phyloP scores from a whole-genome alignment of 2,888 invertebrate genomes.

The Trachelus tabidus region DNA sequence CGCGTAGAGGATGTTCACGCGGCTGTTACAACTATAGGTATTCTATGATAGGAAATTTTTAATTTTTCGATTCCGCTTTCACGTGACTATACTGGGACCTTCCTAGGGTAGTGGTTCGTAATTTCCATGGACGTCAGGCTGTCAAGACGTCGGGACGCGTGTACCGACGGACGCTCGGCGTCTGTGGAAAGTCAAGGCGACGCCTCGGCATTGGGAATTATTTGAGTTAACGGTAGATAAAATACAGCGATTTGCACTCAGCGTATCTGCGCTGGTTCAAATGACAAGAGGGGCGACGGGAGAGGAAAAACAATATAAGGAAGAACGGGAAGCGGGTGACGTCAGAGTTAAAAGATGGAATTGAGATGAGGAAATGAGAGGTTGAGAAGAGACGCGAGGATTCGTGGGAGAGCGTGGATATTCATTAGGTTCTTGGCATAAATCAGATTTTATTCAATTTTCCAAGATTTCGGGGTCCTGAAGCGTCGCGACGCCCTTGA shows the following conservation, averaged over 20 bases:
- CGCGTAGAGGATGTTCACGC: neutral
- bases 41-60: neutral
- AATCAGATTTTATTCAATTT: constrained; percentile 34
- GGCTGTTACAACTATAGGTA: neutral
- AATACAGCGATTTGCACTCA: constrained; percentile 26
- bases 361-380: neutral
- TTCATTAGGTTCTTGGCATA: constrained; percentile 27
- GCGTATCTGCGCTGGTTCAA: constrained; percentile 28
- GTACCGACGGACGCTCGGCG: neutral
- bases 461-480: constrained; percentile 15
- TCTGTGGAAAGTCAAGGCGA: neutral
- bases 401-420: constrained; percentile 23
- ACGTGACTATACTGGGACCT: neutral
- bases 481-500: neutral
- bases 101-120: neutral
- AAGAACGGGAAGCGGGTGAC: neutral
- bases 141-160: no score
- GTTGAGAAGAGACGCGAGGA: constrained; percentile 9
- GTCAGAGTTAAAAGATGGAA: neutral
- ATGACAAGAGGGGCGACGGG: constrained; percentile 9
- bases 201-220: constrained; percentile 27
- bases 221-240: constrained; percentile 44
- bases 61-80: neutral
- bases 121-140: neutral
- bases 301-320: neutral